Conservation (phyloP, 2,113 vertebrate genomes). For the Paratilapia polleni region DNA sequence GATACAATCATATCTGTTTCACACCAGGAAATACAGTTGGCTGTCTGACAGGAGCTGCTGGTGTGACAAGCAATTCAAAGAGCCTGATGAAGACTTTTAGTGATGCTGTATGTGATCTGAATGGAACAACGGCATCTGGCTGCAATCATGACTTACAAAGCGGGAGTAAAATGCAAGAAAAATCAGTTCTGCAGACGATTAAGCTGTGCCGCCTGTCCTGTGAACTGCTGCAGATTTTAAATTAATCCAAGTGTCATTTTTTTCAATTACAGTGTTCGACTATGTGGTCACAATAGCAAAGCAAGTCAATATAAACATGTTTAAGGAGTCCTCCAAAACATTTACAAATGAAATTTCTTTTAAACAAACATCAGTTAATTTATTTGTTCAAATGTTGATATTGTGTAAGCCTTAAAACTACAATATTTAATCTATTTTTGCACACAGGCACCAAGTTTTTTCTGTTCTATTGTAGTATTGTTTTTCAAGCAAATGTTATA, state of each 20-base stretch:
- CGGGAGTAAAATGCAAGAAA: background rate
- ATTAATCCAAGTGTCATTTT: rapidly evolving
- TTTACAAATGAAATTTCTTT: rapidly evolving
- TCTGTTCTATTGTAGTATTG: background rate
- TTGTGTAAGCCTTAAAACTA: background rate
- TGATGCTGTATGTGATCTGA: background rate
- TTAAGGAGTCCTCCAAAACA: background rate
- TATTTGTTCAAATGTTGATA: background rate
- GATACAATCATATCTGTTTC: conserved; percentile 53
- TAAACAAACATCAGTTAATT: background rate
- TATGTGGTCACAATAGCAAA: background rate
- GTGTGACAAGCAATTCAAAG: background rate
- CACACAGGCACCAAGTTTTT: background rate
- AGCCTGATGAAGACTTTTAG: background rate
- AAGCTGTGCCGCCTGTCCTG: background rate
- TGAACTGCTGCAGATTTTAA: background rate
- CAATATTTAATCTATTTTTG: background rate
- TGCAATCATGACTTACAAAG: background rate
- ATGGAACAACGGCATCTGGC: background rate
- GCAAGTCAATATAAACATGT: background rate
- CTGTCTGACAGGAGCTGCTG: conserved; percentile 10
- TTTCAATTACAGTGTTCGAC: rapidly evolving
- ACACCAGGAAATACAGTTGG: conserved; percentile 8
- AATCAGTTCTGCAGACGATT: background rate
- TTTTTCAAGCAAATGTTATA: background rate